These are phyloP conservation scores for Magallana angulata DNA, from an alignment of 1,140 invertebrate species.

Conservation along the genomic window DNA sequence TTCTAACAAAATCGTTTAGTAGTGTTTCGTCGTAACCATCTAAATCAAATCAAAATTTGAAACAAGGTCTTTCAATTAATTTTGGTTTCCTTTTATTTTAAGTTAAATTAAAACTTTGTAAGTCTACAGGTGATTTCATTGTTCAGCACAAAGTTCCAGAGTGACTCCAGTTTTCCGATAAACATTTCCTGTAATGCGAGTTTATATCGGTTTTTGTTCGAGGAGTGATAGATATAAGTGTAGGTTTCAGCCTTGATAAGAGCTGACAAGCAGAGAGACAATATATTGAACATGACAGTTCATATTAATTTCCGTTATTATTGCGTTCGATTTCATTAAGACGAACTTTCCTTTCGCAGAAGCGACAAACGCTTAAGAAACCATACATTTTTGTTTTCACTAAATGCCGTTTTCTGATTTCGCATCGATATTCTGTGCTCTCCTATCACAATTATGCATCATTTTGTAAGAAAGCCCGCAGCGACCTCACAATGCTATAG, in stretches of 20 bases:
- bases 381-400: slow-evolving; percentile 1
- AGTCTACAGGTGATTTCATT: too few relatives aligned
- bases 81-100: too few relatives aligned
- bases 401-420: neutral
- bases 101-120: too few relatives aligned
- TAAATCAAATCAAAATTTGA: too few relatives aligned
- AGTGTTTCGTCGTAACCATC: too few relatives aligned
- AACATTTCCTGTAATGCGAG: too few relatives aligned
- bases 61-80: too few relatives aligned
- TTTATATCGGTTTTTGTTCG: neutral
- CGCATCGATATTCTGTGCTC: neutral
- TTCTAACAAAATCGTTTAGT: too few relatives aligned
- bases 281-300: neutral
- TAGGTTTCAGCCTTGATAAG: neutral
- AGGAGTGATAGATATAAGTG: neutral
- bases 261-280: neutral
- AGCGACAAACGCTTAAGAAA: neutral
- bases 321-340: slow-evolving; percentile 11
- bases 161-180: too few relatives aligned
- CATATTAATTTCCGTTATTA: neutral
- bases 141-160: too few relatives aligned
- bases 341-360: neutral
- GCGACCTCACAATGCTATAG: neutral
- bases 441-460: slow-evolving; percentile 7
- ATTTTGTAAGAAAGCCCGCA: slow-evolving; percentile 16